phyloP scores from a whole-genome alignment of 35 echinoderm and acorn worm genomes.

The Strongylocentrotus purpuratus region DNA sequence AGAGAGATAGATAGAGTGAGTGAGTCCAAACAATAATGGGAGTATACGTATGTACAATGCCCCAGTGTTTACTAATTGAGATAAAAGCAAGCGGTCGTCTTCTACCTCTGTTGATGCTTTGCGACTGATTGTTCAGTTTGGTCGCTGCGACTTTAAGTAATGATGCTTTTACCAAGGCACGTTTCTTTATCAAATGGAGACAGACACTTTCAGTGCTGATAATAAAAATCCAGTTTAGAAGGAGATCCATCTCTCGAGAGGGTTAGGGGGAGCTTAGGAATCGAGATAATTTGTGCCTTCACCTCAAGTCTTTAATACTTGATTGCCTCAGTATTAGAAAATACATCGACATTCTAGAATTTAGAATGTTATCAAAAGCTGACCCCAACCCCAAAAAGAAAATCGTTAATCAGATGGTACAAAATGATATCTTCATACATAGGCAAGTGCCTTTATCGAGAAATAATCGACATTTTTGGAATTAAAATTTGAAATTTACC shows the following conservation, averaged over 20 bases:
- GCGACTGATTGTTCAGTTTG: neutral
- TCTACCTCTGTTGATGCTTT: neutral
- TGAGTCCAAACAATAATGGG: neutral
- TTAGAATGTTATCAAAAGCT: too few species aligned
- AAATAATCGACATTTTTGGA: too few species aligned
- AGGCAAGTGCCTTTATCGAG: too few species aligned
- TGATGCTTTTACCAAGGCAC: neutral
- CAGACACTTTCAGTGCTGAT: neutral
- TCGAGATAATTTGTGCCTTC: neutral
- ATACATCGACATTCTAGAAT: too few species aligned
- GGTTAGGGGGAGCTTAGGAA: neutral
- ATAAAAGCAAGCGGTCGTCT: conserved; percentile 18
- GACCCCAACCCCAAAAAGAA: too few species aligned
- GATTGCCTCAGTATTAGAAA: neutral
- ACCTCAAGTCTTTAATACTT: neutral
- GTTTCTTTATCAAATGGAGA: neutral
- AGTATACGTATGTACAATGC: conserved; percentile 31
- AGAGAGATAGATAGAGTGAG: too few species aligned
- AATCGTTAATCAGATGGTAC: too few species aligned
- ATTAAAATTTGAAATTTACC: too few species aligned
- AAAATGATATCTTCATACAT: too few species aligned
- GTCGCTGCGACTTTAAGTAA: neutral
- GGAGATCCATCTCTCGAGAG: neutral
- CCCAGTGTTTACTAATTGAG: conserved; percentile 24
- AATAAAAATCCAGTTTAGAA: neutral